Percentiles rank a stretch among this genome's conserved stretches.
Evolutionary conservation across 1,140 invertebrate genomes (phyloP).

Genomic region (Drosophila parabipectinata): DNA sequence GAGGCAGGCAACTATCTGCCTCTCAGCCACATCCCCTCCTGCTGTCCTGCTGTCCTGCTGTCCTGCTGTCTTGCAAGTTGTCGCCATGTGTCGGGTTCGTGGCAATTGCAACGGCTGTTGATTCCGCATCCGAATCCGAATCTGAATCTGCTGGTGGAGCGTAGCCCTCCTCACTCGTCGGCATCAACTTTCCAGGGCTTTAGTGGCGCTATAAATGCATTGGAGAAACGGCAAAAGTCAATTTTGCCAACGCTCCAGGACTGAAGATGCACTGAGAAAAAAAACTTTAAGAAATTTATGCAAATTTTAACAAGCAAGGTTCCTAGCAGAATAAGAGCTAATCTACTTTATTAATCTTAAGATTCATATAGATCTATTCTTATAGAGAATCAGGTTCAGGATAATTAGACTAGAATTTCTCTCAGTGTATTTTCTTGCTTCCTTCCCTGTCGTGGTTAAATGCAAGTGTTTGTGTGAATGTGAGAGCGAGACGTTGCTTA

Average conservation of each 20-base stretch:
- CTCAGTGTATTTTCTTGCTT: constrained; percentile 15
- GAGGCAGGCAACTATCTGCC: constrained; percentile 63
- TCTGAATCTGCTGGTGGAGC: not conserved
- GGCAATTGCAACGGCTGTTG: constrained; percentile 74
- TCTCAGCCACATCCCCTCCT: constrained; percentile 23
- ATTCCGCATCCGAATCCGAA: constrained; percentile 44
- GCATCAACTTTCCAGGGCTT: not conserved
- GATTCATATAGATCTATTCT: too few species aligned
- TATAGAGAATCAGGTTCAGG: too few species aligned
- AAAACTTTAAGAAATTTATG: too few species aligned
- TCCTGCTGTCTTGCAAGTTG: constrained; percentile 72
- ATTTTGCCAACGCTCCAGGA: constrained; percentile 61
- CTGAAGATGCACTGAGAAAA: constrained; percentile 13
- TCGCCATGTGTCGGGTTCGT: constrained; percentile 80
- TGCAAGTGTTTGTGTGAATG: constrained; percentile 4
- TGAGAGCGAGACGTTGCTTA: constrained; percentile 53
- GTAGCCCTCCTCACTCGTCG: too few species aligned
- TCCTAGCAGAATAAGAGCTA: too few species aligned
- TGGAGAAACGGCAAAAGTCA: constrained; percentile 71
- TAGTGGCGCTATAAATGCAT: constrained; percentile 48
- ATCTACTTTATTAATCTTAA: too few species aligned
- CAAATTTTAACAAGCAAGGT: too few species aligned
- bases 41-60: too few species aligned
- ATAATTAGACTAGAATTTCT: not conserved
- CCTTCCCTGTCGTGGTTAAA: constrained; percentile 8